Evolutionary conservation across 2,113 vertebrate genomes (phyloP), one percentile per base, ranked within the genome.

Genomic region (Argyrosomus japonicus): DNA sequence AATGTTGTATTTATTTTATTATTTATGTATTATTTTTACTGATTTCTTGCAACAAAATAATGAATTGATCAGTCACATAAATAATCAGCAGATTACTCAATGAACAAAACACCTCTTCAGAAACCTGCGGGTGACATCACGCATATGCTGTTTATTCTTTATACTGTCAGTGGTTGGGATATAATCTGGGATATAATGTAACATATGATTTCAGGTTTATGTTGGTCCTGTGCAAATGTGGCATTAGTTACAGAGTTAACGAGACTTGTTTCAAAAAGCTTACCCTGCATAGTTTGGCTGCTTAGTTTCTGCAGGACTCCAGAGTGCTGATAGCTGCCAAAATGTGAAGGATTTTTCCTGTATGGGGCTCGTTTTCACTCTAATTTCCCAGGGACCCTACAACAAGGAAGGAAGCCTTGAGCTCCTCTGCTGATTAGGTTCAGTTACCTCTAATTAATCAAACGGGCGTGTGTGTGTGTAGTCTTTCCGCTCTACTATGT

Each of bases 391-490:
- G 23, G 53, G 29, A 77, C 36, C 12, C 5, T 54, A 54, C 45
- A 70, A 29, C 23, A 64, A 81, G 74, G 43, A 78, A 71, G 75
- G 61, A 89, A 62, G 75, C 56, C 56, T 57, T 57, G 40, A 75
- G 77, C 70, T 84, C 6, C 27, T 80, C 65, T 68, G 67, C 51
- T 83, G 60, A 81, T 85, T 36, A 72, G 43, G 29, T 74, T 77
- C 68, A 54, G 54, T 83, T 80, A 70, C 58, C 2, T 58, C 60
- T 82, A 84, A 79, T 78, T 72, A 75, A 79, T 84, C 74, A 72
- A 71, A 63, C 68, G 74, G 23, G 68, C 63, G 27, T 79, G 32
- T 7, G 32, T 56, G 32, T 32, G 36, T 40, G 36, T 25, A 15
- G 13, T 51, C 18, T 73, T 76, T 77, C 67, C 8, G 10, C 72